Conservation (phyloP, 35 echinoderm and acorn worm species). For the Apostichopus parvimensis region DNA sequence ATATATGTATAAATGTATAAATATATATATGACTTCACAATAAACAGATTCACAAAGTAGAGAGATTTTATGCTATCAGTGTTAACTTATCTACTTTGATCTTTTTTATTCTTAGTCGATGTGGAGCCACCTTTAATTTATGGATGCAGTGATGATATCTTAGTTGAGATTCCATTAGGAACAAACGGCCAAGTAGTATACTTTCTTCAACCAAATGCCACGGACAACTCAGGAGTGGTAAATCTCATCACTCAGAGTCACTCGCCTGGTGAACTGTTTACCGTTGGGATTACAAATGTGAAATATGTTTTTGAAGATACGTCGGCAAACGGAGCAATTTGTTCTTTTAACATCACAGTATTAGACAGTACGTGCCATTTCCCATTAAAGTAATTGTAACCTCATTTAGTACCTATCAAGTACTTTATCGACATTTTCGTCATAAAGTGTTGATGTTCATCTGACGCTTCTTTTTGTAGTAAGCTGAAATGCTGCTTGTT, state of each 20-base stretch:
- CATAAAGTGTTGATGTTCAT: too few relatives aligned
- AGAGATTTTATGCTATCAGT: too few relatives aligned
- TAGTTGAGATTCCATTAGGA: neutral
- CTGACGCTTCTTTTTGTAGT: too few relatives aligned
- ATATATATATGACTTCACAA: too few relatives aligned
- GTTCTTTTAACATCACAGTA: slow-evolving; percentile 9
- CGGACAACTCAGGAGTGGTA: neutral
- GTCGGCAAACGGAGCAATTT: neutral
- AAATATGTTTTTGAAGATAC: slow-evolving; percentile 1
- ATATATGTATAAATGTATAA: too few relatives aligned
- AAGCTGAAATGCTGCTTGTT: too few relatives aligned
- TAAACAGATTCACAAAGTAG: neutral
- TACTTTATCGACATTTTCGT: too few relatives aligned
- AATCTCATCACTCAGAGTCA: neutral
- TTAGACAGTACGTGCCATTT: neutral
- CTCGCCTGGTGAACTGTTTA: neutral
- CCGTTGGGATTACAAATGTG: neutral
- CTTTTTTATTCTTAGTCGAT: neutral
- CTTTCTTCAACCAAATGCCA: neutral
- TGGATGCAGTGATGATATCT: neutral
- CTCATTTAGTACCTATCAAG: neutral
- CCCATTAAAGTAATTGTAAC: neutral
- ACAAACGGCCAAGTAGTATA: neutral
- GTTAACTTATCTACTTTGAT: neutral
- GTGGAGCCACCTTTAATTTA: neutral